phyloP scores from a whole-genome alignment of 2,888 invertebrate species.

The Eumacrocentrus americanus region DNA sequence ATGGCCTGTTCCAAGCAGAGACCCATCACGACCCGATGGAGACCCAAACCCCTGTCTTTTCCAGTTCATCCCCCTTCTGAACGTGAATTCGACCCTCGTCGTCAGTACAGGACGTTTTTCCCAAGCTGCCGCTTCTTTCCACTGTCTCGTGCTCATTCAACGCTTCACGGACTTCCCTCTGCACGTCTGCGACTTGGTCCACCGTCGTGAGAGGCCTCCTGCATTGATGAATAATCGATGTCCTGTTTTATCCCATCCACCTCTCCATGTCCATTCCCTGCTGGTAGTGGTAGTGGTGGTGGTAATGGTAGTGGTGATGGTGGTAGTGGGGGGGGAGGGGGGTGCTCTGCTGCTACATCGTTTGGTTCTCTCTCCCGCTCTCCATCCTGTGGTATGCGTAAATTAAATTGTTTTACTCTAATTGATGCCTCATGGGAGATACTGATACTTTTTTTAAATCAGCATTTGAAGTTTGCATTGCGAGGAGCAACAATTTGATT shows the following conservation, averaged over 20 bases:
- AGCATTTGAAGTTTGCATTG: neutral
- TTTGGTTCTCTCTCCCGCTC: neutral
- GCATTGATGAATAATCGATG: slow-evolving; percentile 1
- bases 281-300: neutral
- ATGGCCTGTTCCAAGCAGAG: neutral
- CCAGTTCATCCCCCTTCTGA: slow-evolving; percentile 22
- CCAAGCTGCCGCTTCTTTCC: neutral
- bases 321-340: neutral
- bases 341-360: neutral
- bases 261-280: neutral
- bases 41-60: slow-evolving; percentile 26
- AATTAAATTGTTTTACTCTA: slow-evolving; percentile 27
- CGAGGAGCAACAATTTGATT: too few relatives aligned
- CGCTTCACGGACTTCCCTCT: neutral
- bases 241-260: neutral
- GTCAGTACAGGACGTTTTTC: slow-evolving; percentile 15
- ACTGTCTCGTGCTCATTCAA: neutral
- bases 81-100: slow-evolving; percentile 22
- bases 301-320: too few relatives aligned
- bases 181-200: neutral
- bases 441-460: neutral
- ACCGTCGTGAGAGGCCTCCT: neutral
- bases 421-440: slow-evolving; percentile 9
- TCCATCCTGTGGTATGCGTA: slow-evolving; percentile 20
- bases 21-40: slow-evolving; percentile 15